Base-by-base conservation (phyloP, 2,888 invertebrate genomes). In the Temnothorax rugatulus region DNA sequence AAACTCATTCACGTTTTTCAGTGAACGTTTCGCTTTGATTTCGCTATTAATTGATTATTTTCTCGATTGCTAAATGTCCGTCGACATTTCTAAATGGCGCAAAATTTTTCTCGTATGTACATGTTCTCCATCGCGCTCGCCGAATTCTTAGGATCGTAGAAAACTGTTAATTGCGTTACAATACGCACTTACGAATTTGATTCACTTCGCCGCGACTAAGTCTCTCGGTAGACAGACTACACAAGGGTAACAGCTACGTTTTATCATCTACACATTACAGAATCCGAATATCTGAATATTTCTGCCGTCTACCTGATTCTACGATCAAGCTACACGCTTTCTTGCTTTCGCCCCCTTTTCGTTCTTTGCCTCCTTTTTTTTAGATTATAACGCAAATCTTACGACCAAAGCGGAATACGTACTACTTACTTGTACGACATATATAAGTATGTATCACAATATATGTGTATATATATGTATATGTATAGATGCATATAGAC, bases 331-430 rank as follows among this genome's bases (percentile, higher is more conserved):
- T 76, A 76, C 63, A 34, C 4, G 21, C 59, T 47, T 34, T 47
- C 18, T 21, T 57, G 11, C 2, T 13, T n/a, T 44, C 25, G 18
- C 11, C 8, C 34, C 38, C 13, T 50, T 25, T 66, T n/a, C 38
- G 34, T 7, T 34, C 34, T 34, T 7, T 7, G 15, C n/a, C n/a
- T n/a, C 59, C 5, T 11, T 77, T 11, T 8, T 38, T 75, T 66
- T 76, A 68, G 29, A 83, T 83, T 83, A 61, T n/a, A 83, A 83
- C 68, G 50, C 29, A 83, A 83, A 79, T 52, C 69, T 63, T 69
- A 83, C 50, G 44, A 69, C 11, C 29, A 83, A 83, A 83, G 77
- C 77, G 77, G 18, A 54, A 44, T 77, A 76, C 64, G 54, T 54
- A 54, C 54, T 77, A 77, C 66, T 77, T 77, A 66, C 29, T 77